Evolutionary conservation across 2,888 invertebrate species (phyloP), one percentile per base, ranked within the genome.

Genomic region (Thymelicus acteon): DNA sequence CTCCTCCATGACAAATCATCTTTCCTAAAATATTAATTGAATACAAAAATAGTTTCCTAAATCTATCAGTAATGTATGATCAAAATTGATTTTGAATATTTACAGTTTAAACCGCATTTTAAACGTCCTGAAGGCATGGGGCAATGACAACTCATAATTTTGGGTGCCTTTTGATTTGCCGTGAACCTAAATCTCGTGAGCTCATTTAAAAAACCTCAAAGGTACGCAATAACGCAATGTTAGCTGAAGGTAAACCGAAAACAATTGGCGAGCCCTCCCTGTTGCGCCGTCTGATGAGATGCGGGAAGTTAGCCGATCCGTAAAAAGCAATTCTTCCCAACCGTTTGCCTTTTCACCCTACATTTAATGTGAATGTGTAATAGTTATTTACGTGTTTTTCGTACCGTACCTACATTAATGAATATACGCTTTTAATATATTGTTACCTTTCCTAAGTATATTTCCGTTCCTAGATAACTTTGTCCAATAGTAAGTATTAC

Each of bases 291-390:
- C 73, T 67, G 75, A 86, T 82, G 79, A 84, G 82, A 84, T 83
- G 82, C 81, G 89, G 86, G 85, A 87, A 87, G 90, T 80, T 87
- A 89, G 87, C 80, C 87, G 90, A 91, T 90, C 90, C 91, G 90
- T 91, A 89, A 92, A 91, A 90, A 89, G 89, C 90, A 89, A 91
- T 92, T 91, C 89, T 88, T 88, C 86, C 82, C 90, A 88, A 76
- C 85, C 88, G 89, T 91, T 91, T 88, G 85, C 85, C 86, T 88
- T 88, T 90, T 88, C 87, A 87, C 87, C 85, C 87, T 90, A 91
- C 89, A 89, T 91, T 91, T 86, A 89, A 89, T 90, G 83, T 84
- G 83, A 85, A 88, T 84, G 86, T 86, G 85, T 85, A 79, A 87
- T 88, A 88, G 85, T 86, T 87, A 69, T 69, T 63, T 63, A 62